Base-by-base conservation (phyloP, 30 jellyfish, hydroid and myxozoan genomes). In the Cassiopea andromeda region DNA sequence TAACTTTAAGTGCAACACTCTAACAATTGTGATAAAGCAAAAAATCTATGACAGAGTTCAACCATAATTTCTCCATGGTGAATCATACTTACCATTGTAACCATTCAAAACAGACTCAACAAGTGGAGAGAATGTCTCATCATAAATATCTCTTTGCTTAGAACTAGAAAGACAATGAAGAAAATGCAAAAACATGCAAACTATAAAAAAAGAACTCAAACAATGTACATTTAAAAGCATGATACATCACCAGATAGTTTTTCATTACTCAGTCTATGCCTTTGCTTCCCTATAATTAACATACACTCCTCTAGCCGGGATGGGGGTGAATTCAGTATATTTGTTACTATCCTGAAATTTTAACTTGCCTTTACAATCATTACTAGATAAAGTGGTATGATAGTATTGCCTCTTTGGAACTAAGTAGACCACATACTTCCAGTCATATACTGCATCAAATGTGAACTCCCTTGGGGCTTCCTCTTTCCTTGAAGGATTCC, bases 81-180 rank as follows among this genome's bases (percentile, higher is more conserved):
- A 14, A 64, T 17, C 12, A 61, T 47, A 45, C 83, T 61, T 81
- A 94, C 98, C 98, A 90, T 94, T 94, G 60, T 94, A 94, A 59
- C 98, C 98, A 89, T 82, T 87, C 50, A 94, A 85, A 38, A 94
- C 98, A 64, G 98, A 94, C n/a, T 94, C 98, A 5, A 94, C 98
- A 50, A 94, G 90, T 6, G 94, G 97, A 19, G 97, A 81, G 69
- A 94, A 94, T 68, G 98, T 94, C 78, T 94, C 98, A 76, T 94
- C 98, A 86, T 94, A 94, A 1, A 94, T 82, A 59, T 94, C 98
- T 60, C 97, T 87, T 49, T 94, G 98, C 73, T 90, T 94, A 45
- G 98, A 94, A 60, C 98, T 94, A 89, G 43, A 85, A 80, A 15
- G 60, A 16, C 8, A 82, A 7, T 6, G 7, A 10, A 18, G 49